Evolutionary conservation across 2,888 invertebrate genomes (phyloP), one percentile per base, ranked within the genome.

Genomic region (Caenorhabditis angaria): DNA sequence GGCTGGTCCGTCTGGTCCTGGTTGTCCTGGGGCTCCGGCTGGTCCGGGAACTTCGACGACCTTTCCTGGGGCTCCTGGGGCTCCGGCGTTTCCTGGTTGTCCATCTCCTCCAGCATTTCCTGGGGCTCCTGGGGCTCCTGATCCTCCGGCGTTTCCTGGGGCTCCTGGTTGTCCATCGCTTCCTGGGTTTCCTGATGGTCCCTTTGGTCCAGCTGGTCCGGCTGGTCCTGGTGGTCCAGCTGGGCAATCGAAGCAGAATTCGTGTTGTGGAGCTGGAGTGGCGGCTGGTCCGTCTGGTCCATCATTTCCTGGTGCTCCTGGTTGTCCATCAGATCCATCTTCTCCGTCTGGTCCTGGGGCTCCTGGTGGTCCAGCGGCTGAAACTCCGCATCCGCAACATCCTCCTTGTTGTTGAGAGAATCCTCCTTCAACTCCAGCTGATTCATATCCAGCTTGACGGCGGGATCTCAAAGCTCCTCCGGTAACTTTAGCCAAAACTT

Each of bases 141-240:
- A 60, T 47, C 54, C 63, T 70, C 81, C 81, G 60, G 74, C 54
- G 55, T 66, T 65, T 74, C 77, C 83, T 65, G 73, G 78, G 62
- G 68, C 70, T 68, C 83, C 83, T 57, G 80, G 77, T 32, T 69
- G 65, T 72, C 83, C 84, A 47, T 75, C 74, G 53, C 76, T 70
- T 78, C 83, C 83, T 57, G 82, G 81, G 63, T 77, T 71, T 65
- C 85, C 85, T 41, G 73, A 75, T 67, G 82, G 78, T 80, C 84
- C 84, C 61, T 83, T 80, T 57, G 80, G 82, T 74, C 84, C 84
- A 29, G 73, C 69, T 58, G 61, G 60, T 67, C 79, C 76, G 29
- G 77, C 72, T 58, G 70, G 72, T 68, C 79, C 80, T 56, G 78
- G 69, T 53, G 78, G 70, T 69, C 80, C 80, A 32, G 65, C 63